phyloP scores from a whole-genome alignment of 2,888 invertebrate species.

The Chironomus riparius region DNA sequence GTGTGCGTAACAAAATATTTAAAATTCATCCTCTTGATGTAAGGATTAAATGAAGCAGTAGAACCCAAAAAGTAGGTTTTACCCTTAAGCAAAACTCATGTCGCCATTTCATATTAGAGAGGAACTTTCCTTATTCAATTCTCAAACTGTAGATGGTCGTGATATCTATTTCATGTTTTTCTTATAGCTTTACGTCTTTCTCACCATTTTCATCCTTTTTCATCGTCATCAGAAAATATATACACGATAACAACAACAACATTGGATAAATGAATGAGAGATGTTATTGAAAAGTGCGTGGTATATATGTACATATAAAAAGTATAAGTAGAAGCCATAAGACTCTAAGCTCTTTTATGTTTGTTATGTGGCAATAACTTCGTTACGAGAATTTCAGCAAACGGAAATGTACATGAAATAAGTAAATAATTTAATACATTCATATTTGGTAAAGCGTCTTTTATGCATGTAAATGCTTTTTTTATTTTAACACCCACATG shows the following conservation, averaged over 20 bases:
- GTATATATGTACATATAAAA: neutral
- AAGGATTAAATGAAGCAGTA: neutral
- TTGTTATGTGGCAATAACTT: neutral
- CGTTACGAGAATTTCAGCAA: neutral
- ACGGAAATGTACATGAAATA: conserved; percentile 1
- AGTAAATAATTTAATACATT: neutral
- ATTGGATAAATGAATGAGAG: neutral
- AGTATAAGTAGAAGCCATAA: no score
- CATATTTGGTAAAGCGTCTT: neutral
- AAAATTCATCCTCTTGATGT: neutral
- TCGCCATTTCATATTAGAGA: neutral
- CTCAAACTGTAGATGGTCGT: neutral
- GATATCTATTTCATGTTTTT: conserved; percentile 24
- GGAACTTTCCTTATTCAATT: neutral
- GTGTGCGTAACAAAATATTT: neutral
- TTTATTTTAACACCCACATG: no score
- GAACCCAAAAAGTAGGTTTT: neutral
- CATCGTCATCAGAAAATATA: neutral
- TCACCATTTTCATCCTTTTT: neutral
- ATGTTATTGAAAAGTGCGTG: conserved; percentile 16
- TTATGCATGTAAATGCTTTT: no score
- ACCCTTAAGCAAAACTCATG: neutral
- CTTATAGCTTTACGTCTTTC: conserved; percentile 10
- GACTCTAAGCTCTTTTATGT: neutral
- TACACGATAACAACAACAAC: neutral